Conservation (phyloP, 1,140 invertebrate species). For the Helicoverpa armigera region DNA sequence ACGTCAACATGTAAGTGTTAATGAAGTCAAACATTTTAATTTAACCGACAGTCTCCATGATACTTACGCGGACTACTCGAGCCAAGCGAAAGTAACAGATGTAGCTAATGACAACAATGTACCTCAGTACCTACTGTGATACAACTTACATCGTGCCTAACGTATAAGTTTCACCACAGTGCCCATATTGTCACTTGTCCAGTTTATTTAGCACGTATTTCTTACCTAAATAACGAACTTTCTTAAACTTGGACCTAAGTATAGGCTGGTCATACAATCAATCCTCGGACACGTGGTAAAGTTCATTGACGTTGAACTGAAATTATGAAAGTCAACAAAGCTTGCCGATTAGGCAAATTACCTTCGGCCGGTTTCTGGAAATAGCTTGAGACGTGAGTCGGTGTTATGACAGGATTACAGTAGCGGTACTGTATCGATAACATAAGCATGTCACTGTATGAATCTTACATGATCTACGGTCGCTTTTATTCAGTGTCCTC, state of each 20-base stretch:
- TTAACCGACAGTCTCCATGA: constrained; percentile 15
- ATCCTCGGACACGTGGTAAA: background rate
- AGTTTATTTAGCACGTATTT: constrained; percentile 49
- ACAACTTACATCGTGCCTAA: constrained; percentile 5
- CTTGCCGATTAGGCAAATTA: constrained; percentile 16
- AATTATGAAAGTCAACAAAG: constrained; percentile 30
- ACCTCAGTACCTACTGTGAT: constrained; percentile 23
- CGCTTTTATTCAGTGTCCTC: background rate
- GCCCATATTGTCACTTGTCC: constrained; percentile 48
- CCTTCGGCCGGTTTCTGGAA: constrained; percentile 5
- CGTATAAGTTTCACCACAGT: constrained; percentile 47
- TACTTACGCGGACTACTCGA: constrained; percentile 3
- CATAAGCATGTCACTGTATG: background rate
- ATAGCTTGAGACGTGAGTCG: background rate
- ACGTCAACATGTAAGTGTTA: background rate
- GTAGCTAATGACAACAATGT: constrained; percentile 42
- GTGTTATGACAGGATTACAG: constrained; percentile 10
- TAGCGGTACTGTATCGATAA: constrained; percentile 6
- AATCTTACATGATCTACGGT: background rate
- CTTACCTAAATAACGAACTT: constrained; percentile 34
- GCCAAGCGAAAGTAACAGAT: constrained; percentile 43
- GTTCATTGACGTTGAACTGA: constrained; percentile 20
- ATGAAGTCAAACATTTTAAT: constrained; percentile 28
- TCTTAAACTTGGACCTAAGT: constrained; percentile 30
- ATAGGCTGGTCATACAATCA: background rate